phyloP scores from a whole-genome alignment of 2,113 vertebrate species.

The Chionodraco myersi region DNA sequence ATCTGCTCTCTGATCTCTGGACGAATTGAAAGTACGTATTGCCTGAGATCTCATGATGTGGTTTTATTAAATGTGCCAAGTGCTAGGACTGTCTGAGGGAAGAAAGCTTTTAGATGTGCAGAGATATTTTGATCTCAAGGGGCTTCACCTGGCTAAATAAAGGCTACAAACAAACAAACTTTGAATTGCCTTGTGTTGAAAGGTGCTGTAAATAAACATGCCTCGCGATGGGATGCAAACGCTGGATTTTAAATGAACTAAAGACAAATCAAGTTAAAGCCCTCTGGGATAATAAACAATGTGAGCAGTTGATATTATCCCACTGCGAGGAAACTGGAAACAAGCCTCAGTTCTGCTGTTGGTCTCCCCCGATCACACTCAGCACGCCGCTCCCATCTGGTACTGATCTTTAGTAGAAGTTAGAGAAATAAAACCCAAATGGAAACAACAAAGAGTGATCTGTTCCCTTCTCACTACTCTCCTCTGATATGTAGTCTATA shows the following conservation, averaged over 20 bases:
- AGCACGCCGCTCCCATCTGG: conserved; percentile 26
- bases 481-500: too few relatives aligned
- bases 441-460: conserved; percentile 10
- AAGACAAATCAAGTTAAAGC: neutral
- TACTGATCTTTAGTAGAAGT: conserved; percentile 8
- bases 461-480: neutral
- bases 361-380: neutral
- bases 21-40: too few relatives aligned
- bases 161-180: too few relatives aligned
- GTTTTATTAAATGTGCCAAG: too few relatives aligned
- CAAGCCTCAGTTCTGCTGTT: neutral
- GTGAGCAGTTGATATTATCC: neutral
- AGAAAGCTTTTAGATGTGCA: too few relatives aligned
- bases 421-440: neutral
- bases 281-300: neutral
- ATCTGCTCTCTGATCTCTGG: too few relatives aligned
- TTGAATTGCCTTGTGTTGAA: too few relatives aligned
- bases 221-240: neutral
- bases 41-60: too few relatives aligned
- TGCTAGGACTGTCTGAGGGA: too few relatives aligned
- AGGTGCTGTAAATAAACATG: too few relatives aligned
- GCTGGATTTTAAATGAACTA: conserved; percentile 2
- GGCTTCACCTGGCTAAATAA: too few relatives aligned
- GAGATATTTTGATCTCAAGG: too few relatives aligned
- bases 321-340: neutral